A percentile compares a stretch with the other conserved stretches of the same genome.
These are phyloP conservation scores for Stichodactyla helianthus DNA, from an alignment of 64 coral and sea anemone genomes.

Conservation along the genomic window DNA sequence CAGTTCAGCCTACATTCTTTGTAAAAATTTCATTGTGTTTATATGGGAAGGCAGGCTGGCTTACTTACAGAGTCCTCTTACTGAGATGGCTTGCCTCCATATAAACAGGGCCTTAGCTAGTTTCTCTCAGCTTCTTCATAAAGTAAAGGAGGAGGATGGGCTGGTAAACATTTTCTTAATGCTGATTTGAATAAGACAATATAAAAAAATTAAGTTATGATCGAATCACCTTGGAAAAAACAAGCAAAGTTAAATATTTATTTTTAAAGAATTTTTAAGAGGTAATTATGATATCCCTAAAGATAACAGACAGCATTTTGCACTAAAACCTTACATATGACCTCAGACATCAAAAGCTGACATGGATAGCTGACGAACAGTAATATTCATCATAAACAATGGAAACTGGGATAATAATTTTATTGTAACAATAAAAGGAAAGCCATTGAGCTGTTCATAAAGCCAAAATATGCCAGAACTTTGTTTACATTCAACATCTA, in stretches of 20 bases:
- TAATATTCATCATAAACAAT: background rate
- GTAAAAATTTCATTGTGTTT: too few species aligned
- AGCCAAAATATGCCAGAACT: background rate
- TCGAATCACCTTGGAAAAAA: background rate
- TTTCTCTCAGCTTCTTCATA: too few species aligned
- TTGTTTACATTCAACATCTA: background rate
- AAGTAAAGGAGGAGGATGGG: too few species aligned
- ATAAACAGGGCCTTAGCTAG: too few species aligned
- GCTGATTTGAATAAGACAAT: too few species aligned
- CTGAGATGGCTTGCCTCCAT: too few species aligned
- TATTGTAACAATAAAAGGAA: background rate
- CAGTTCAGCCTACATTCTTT: too few species aligned
- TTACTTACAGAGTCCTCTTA: too few species aligned
- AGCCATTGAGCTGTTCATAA: background rate
- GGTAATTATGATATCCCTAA: background rate
- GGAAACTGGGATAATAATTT: background rate
- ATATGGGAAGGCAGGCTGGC: too few species aligned
- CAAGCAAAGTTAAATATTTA: background rate
- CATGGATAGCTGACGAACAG: background rate
- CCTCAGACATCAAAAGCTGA: background rate
- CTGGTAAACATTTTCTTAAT: too few species aligned
- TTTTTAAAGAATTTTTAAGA: background rate
- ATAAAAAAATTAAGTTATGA: background rate
- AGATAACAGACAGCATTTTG: background rate
- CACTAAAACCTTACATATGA: background rate